Evolutionary conservation across 1,140 invertebrate genomes (phyloP).

Genomic region (Saxidomus purpurata): DNA sequence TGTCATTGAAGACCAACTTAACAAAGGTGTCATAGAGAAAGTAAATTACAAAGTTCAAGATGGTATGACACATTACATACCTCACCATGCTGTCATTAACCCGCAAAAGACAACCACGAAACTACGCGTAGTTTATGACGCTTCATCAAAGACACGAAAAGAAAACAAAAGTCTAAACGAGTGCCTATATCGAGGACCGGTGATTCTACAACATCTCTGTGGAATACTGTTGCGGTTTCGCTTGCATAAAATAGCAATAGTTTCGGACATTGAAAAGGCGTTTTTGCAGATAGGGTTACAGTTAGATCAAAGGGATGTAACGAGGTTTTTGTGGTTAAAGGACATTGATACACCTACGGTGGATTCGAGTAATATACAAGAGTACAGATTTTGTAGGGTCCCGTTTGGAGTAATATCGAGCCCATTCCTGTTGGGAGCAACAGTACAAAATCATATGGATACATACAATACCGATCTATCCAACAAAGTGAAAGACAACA

Average conservation of each 20-base stretch:
- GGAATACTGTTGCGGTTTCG: constrained; percentile 1
- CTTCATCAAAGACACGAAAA: constrained; percentile 12
- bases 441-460: constrained; percentile 8
- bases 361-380: too few relatives aligned
- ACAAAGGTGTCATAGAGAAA: constrained; percentile 36
- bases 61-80: constrained; percentile 32
- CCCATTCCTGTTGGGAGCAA: too few relatives aligned
- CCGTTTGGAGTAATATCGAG: constrained; percentile 39
- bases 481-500: constrained; percentile 9
- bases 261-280: too few relatives aligned
- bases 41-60: background rate
- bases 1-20: too few relatives aligned
- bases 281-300: too few relatives aligned
- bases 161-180: constrained; percentile 44
- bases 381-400: constrained; percentile 33
- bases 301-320: too few relatives aligned
- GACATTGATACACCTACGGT: constrained; percentile 19
- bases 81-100: constrained; percentile 40
- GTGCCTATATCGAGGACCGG: constrained; percentile 32
- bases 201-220: constrained; percentile 9
- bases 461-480: background rate
- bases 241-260: background rate
- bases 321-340: constrained; percentile 17
- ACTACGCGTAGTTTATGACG: constrained; percentile 37
- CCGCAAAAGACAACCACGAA: constrained; percentile 46